Percentiles rank a stretch among this genome's conserved stretches.
Conservation (phyloP, 2,888 invertebrate species). For the Pterostichus madidus region DNA sequence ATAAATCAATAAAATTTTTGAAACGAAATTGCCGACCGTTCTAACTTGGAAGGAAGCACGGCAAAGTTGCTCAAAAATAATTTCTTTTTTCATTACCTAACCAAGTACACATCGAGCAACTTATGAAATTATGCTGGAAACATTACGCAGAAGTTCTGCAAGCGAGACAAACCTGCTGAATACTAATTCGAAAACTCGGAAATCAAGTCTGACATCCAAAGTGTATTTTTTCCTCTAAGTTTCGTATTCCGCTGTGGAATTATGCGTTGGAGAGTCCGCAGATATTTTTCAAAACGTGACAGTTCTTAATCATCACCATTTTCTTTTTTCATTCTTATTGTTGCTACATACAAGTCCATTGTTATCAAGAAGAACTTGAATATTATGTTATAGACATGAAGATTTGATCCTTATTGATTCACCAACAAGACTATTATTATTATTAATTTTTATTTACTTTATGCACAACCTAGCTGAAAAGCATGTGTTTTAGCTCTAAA, state of each 20-base stretch:
- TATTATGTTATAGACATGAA: too few species aligned
- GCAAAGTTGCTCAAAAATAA: slow-evolving; percentile 61
- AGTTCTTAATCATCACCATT: neutral
- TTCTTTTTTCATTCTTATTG: neutral
- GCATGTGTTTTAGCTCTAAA: too few species aligned
- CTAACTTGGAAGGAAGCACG: neutral
- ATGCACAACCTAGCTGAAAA: too few species aligned
- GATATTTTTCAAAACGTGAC: slow-evolving; percentile 40
- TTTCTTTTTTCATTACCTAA: slow-evolving; percentile 65
- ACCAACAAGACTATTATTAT: too few species aligned
- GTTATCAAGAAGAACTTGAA: neutral
- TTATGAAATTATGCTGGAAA: slow-evolving; percentile 62
- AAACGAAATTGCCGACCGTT: slow-evolving; percentile 29
- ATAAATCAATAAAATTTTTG: slow-evolving; percentile 47
- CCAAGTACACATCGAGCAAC: slow-evolving; percentile 60
- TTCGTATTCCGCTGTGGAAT: slow-evolving; percentile 29
- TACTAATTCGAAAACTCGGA: slow-evolving; percentile 62
- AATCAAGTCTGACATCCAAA: slow-evolving; percentile 55
- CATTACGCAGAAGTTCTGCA: slow-evolving; percentile 56
- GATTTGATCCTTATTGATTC: too few species aligned
- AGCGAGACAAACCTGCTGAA: slow-evolving; percentile 59
- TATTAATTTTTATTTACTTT: too few species aligned
- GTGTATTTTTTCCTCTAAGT: slow-evolving; percentile 51
- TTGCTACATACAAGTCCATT: neutral
- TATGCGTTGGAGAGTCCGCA: slow-evolving; percentile 12